Conservation (phyloP, 2,797 vertebrate species). For the Alosa sapidissima region DNA sequence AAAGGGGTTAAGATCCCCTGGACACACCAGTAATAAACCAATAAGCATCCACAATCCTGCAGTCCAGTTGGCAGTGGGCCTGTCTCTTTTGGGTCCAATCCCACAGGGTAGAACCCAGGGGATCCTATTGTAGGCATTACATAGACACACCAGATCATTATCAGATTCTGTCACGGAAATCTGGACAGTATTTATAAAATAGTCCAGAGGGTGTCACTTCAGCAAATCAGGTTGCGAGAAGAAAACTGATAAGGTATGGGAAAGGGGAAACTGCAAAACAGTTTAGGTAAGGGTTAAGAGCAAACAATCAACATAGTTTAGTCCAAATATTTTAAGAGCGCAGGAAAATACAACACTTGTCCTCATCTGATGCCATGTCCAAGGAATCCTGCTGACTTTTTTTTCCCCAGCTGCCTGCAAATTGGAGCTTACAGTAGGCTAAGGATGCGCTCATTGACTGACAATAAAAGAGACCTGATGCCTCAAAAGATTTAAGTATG, state of each 20-base stretch:
- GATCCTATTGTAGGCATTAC: conserved; percentile 36
- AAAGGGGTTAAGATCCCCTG: conserved; percentile 17
- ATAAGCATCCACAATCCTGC: conserved; percentile 29
- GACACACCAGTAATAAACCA: conserved; percentile 29
- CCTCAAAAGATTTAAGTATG: background rate
- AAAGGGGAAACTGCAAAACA: conserved; percentile 31
- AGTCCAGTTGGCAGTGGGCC: conserved; percentile 37
- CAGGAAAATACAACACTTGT: background rate
- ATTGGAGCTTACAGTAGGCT: background rate
- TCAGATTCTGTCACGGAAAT: conserved; percentile 38
- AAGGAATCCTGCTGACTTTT: background rate
- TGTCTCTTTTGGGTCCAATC: conserved; percentile 21
- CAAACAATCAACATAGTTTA: background rate
- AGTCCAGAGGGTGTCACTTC: conserved; percentile 36
- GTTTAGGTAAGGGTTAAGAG: conserved; percentile 4
- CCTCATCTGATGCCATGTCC: background rate
- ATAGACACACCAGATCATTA: conserved; percentile 42
- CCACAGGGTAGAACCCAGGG: conserved; percentile 40
- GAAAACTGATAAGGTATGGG: background rate
- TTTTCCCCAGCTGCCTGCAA: background rate
- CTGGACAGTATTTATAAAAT: conserved; percentile 39
- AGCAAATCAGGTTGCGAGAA: background rate
- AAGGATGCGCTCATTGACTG: background rate
- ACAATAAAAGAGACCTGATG: background rate
- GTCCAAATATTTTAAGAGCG: background rate